Evolutionary conservation across 1,140 invertebrate genomes (phyloP).

Genomic region (Papilio polytes): DNA sequence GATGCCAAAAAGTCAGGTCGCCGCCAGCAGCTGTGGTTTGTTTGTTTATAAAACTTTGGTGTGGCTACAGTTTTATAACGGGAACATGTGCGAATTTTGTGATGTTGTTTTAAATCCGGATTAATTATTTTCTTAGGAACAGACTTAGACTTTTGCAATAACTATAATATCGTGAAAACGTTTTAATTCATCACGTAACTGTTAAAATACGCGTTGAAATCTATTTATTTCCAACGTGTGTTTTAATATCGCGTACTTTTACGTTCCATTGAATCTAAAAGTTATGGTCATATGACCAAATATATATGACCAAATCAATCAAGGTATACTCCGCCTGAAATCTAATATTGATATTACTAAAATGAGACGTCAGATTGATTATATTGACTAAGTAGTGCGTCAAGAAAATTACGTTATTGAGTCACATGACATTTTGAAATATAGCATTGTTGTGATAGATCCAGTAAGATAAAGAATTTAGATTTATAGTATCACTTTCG

Average conservation of each 20-base stretch:
- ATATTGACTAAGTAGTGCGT: not conserved
- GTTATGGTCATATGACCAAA: no score
- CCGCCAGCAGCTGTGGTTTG: not conserved
- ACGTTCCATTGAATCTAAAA: no score
- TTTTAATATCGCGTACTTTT: no score
- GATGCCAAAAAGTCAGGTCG: constrained; percentile 11
- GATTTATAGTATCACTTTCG: not conserved
- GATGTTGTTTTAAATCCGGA: not conserved
- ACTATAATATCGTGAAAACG: not conserved
- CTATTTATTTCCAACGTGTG: not conserved
- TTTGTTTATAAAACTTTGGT: constrained; percentile 14
- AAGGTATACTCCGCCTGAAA: not conserved
- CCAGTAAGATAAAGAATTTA: not conserved
- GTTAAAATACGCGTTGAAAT: not conserved
- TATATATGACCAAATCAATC: not conserved
- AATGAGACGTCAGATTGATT: not conserved
- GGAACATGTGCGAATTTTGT: constrained; percentile 7
- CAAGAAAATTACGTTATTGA: not conserved
- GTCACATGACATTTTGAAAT: not conserved
- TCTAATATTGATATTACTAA: not conserved
- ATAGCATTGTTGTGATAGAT: not conserved
- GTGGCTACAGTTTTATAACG: constrained; percentile 10
- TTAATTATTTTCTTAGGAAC: constrained; percentile 5
- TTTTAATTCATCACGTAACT: no score
- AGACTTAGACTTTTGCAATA: not conserved